Conservation (phyloP, 1,140 invertebrate species). For the Stegodyphus mimosarum region DNA sequence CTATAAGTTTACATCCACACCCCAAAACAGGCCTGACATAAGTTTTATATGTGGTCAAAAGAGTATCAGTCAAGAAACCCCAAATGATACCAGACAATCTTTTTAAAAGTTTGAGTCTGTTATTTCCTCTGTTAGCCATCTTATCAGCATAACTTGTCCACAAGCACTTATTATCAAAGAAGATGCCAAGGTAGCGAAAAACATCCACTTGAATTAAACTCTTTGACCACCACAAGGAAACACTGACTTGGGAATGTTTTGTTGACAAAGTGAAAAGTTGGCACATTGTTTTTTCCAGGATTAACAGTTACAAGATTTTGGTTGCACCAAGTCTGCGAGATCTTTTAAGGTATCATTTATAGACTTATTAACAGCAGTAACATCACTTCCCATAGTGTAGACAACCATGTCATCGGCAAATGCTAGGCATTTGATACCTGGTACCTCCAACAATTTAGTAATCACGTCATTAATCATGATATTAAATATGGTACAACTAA, state of each 20-base stretch:
- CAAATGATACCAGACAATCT: constrained; percentile 24
- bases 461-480: constrained; percentile 12
- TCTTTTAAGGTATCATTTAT: constrained; percentile 3
- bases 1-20: constrained; percentile 15
- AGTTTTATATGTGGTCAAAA: neutral
- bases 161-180: constrained; percentile 13
- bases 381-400: constrained; percentile 11
- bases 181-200: constrained; percentile 17
- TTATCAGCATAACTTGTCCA: constrained; percentile 21
- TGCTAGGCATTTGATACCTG: constrained; percentile 29
- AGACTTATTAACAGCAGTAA: constrained; percentile 7
- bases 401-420: constrained; percentile 39
- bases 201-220: constrained; percentile 9
- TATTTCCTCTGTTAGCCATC: constrained; percentile 7
- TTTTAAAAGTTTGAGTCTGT: constrained; percentile 31
- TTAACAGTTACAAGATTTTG: constrained; percentile 33
- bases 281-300: constrained; percentile 11
- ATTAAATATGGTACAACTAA: too few relatives aligned
- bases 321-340: neutral
- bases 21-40: constrained; percentile 22
- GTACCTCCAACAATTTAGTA: neutral
- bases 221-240: neutral
- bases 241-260: neutral
- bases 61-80: constrained; percentile 29
- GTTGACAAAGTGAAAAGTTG: constrained; percentile 24